Conservation (phyloP, 2,888 invertebrate species). For the Sarcophaga rosellei region DNA sequence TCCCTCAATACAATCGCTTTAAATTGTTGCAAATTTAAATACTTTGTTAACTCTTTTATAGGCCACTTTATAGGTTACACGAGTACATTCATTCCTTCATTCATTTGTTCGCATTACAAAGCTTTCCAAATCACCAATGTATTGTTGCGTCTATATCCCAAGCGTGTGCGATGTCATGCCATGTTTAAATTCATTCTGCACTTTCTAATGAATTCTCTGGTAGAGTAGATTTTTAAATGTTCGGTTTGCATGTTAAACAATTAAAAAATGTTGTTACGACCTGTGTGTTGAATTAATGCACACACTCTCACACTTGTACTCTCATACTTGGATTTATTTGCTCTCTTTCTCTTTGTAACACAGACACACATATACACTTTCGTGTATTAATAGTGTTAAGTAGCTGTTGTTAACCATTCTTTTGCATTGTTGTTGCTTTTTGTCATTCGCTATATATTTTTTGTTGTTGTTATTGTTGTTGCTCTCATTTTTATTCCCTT, state of each 20-base stretch:
- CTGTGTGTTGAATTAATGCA: not conserved
- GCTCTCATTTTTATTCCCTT: not conserved
- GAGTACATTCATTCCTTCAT: no score
- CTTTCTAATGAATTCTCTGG: no score
- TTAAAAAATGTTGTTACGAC: not conserved
- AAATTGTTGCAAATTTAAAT: no score
- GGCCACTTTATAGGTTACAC: no score
- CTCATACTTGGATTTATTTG: not conserved
- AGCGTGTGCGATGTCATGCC: no score
- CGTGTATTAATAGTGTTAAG: constrained; percentile 11
- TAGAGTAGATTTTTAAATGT: not conserved
- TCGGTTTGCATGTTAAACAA: constrained; percentile 7
- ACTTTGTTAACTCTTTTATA: no score
- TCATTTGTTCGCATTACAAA: no score
- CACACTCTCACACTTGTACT: not conserved
- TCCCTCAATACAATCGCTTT: no score
- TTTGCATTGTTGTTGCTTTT: constrained; percentile 6
- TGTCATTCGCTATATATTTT: not conserved
- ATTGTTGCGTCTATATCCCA: no score
- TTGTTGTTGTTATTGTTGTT: not conserved
- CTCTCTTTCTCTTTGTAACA: not conserved
- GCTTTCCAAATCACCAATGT: no score
- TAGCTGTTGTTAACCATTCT: constrained; percentile 29
- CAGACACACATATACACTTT: not conserved
- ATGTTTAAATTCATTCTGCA: no score